Conservation (phyloP, 2,888 invertebrate genomes). For the Drosophila merina region DNA sequence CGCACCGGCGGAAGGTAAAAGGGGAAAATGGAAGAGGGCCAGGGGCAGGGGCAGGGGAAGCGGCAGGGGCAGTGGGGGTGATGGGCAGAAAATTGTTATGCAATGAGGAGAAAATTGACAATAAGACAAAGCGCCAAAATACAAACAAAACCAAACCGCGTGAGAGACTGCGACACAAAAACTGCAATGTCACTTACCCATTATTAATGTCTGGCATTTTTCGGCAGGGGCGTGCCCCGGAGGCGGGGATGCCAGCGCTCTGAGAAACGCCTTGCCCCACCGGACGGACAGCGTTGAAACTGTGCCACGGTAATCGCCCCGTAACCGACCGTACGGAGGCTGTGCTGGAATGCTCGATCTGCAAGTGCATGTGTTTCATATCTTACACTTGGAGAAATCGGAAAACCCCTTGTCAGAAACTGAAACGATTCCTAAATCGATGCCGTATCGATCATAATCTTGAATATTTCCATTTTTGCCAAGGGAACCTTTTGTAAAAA, state of each 20-base stretch:
- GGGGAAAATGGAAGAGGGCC: neutral
- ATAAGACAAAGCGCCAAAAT: constrained; percentile 59
- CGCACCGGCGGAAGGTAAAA: constrained; percentile 13
- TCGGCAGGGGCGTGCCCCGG: constrained; percentile 1
- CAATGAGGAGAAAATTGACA: constrained; percentile 72
- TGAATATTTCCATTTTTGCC: too few relatives aligned
- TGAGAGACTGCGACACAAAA: constrained; percentile 48
- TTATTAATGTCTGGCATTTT: constrained; percentile 44
- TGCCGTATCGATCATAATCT: too few relatives aligned
- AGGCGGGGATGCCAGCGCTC: neutral
- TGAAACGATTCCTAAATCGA: too few relatives aligned
- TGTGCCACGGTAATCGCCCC: constrained; percentile 10
- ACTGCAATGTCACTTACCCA: constrained; percentile 70
- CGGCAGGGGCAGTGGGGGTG: neutral
- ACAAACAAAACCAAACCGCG: constrained; percentile 47
- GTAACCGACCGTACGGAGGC: neutral
- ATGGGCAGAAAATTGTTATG: constrained; percentile 50
- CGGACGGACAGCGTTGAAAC: neutral
- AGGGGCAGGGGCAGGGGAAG: neutral
- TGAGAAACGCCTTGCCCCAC: neutral
- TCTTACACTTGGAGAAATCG: neutral
- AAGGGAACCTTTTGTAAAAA: too few relatives aligned
- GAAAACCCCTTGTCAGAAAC: too few relatives aligned
- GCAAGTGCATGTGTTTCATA: constrained; percentile 9
- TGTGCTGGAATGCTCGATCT: constrained; percentile 6